These are phyloP conservation scores for Sinopyrophorus schimmeli DNA, from an alignment of 2,888 invertebrate species.

Conservation along the genomic window DNA sequence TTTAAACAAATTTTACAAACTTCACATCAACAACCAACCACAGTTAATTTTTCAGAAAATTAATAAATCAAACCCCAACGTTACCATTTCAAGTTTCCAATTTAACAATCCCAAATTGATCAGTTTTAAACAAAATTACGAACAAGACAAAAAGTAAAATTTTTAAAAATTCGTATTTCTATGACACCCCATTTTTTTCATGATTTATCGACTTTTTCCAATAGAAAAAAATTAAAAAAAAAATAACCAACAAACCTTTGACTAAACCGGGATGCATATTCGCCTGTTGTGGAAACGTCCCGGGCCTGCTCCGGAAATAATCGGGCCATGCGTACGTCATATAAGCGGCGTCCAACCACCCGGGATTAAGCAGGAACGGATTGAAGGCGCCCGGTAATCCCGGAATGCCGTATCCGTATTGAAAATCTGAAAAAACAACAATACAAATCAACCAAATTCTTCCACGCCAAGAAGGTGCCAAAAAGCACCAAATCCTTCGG, in stretches of 20 bases:
- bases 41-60: too few species aligned
- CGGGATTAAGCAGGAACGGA: conserved; percentile 78
- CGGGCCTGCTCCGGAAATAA: conserved; percentile 66
- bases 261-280: conserved; percentile 59
- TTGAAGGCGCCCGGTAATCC: conserved; percentile 71
- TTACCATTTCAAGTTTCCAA: too few species aligned
- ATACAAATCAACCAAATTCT: conserved; percentile 1
- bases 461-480: neutral
- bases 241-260: conserved; percentile 61
- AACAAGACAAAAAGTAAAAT: too few species aligned
- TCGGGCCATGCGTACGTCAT: conserved; percentile 74
- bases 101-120: too few species aligned
- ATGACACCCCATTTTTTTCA: too few species aligned
- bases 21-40: too few species aligned
- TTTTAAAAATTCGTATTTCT: too few species aligned
- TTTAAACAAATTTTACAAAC: too few species aligned
- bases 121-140: too few species aligned
- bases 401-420: conserved; percentile 70
- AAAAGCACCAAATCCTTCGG: conserved; percentile 16
- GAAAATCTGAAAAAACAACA: conserved; percentile 66
- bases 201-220: too few species aligned
- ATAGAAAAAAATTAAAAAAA: too few species aligned
- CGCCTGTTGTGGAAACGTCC: conserved; percentile 44
- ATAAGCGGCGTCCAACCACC: conserved; percentile 84
- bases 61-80: too few species aligned